phyloP scores from a whole-genome alignment of 2,888 invertebrate genomes.

The Pseudococcus viburni region DNA sequence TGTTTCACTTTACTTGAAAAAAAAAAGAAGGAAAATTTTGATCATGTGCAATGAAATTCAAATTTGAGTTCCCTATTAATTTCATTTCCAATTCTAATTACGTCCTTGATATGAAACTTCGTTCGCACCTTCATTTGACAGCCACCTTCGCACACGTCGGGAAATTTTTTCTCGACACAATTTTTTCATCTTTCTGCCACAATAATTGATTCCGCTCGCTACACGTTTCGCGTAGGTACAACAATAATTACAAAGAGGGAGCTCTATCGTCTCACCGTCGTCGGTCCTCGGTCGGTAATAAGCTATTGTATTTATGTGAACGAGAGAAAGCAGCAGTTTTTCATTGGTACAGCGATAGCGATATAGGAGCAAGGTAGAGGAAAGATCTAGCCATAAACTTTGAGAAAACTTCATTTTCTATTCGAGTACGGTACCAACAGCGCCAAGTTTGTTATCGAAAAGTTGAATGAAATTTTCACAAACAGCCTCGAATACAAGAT shows the following conservation, averaged over 20 bases:
- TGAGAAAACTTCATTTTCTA: slow-evolving; percentile 55
- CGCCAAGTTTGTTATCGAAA: slow-evolving; percentile 57
- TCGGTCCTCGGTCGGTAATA: not conserved
- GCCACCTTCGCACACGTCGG: too few relatives aligned
- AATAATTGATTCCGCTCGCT: too few relatives aligned
- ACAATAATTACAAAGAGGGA: not conserved
- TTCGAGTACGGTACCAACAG: slow-evolving; percentile 49
- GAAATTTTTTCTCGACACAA: too few relatives aligned
- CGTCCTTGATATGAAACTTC: too few relatives aligned
- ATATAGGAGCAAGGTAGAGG: not conserved
- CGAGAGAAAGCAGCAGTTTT: slow-evolving; percentile 13
- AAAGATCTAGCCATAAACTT: slow-evolving; percentile 34
- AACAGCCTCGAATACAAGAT: slow-evolving; percentile 33
- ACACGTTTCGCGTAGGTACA: not conserved
- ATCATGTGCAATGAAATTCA: too few relatives aligned
- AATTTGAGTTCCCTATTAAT: too few relatives aligned
- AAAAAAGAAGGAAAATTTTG: too few relatives aligned
- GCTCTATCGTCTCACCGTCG: not conserved
- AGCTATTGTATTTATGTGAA: slow-evolving; percentile 50
- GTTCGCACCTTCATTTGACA: too few relatives aligned
- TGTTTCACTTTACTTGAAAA: too few relatives aligned
- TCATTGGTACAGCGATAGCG: not conserved
- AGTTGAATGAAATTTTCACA: slow-evolving; percentile 61
- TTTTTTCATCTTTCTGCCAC: too few relatives aligned
- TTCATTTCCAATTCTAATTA: too few relatives aligned